Conservation (phyloP, 2,113 vertebrate species). For the Proterorhinus semilunaris region DNA sequence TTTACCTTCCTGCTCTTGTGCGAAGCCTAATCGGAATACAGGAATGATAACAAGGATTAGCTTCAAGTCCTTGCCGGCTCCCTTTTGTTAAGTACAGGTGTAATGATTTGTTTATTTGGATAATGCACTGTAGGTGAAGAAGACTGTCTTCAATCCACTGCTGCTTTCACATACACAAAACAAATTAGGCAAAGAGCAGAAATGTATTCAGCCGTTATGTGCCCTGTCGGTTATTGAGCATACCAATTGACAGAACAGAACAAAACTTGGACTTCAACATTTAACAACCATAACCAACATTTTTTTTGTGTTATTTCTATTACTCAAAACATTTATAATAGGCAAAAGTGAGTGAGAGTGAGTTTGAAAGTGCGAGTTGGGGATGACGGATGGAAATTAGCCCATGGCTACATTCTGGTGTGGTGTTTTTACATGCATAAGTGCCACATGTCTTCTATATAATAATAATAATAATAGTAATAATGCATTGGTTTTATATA, state of each 20-base stretch:
- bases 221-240: background rate
- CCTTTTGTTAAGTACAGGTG: constrained; percentile 78
- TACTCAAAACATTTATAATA: too few species aligned
- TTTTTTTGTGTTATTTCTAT: too few species aligned
- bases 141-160: constrained; percentile 50
- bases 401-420: too few species aligned
- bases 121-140: constrained; percentile 75
- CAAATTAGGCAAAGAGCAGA: background rate
- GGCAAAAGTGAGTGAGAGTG: too few species aligned
- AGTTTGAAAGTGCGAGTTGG: too few species aligned
- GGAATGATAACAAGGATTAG: constrained; percentile 76
- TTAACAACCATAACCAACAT: too few species aligned
- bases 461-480: too few species aligned
- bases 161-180: constrained; percentile 29
- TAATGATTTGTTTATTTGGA: constrained; percentile 84
- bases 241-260: background rate
- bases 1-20: constrained; percentile 37
- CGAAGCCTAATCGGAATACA: constrained; percentile 66
- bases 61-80: constrained; percentile 72
- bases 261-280: too few species aligned
- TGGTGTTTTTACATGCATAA: too few species aligned
- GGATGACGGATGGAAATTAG: too few species aligned
- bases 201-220: background rate
- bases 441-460: too few species aligned
- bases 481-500: too few species aligned